A percentile compares a stretch with the other conserved stretches of the same genome.
These are phyloP conservation scores for Glaucomys volans DNA, from an alignment of 2,113 vertebrate species.

Conservation along the genomic window DNA sequence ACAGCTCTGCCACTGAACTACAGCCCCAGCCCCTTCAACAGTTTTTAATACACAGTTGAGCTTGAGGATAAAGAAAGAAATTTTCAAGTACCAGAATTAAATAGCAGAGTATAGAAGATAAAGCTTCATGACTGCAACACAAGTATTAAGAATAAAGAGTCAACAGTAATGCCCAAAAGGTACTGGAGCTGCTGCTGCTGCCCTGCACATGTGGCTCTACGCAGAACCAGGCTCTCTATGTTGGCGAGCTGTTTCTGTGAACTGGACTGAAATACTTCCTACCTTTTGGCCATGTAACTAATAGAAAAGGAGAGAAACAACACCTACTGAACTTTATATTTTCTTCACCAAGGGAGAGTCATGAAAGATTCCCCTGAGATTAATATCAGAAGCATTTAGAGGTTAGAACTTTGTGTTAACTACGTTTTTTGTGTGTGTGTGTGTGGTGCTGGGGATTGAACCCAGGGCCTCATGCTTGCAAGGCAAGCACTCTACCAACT, in stretches of 20 bases:
- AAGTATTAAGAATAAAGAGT: neutral
- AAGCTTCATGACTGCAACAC: neutral
- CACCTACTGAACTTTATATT: neutral
- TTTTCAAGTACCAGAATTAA: conserved; percentile 13
- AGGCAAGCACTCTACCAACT: no score
- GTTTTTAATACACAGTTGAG: conserved; percentile 2
- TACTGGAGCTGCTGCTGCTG: neutral
- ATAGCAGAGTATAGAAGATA: neutral
- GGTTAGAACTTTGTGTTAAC: neutral
- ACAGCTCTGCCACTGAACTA: no score
- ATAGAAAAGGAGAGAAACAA: conserved; percentile 43
- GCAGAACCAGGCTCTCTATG: neutral
- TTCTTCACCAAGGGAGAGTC: neutral
- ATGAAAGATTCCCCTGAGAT: neutral
- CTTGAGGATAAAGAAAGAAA: neutral
- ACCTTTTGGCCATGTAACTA: neutral
- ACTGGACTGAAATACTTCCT: neutral
- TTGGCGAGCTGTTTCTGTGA: neutral
- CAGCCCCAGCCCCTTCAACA: neutral
- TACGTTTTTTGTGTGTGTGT: no score
- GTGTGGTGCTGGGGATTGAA: no score
- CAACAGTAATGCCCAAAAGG: neutral
- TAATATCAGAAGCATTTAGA: neutral
- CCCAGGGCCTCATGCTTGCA: no score
- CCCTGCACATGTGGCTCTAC: neutral